Conservation (phyloP, 2,113 vertebrate genomes). For the Cranoglanis bouderius region DNA sequence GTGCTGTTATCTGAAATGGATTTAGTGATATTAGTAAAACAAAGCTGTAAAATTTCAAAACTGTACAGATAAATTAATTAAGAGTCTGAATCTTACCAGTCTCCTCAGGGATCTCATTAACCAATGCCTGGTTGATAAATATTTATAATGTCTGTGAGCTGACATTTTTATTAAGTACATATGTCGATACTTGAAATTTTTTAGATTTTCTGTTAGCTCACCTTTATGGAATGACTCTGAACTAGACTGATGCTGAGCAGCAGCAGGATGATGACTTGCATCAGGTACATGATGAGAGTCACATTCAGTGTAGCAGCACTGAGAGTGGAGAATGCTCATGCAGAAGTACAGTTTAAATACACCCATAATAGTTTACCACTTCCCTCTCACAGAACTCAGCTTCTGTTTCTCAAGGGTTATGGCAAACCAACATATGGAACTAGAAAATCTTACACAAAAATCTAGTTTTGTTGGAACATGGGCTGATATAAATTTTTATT, state of each 20-base stretch:
- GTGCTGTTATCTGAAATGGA: conserved; percentile 54
- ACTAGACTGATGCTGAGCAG: conserved; percentile 14
- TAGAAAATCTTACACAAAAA: background rate
- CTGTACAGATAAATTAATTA: background rate
- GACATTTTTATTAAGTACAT: background rate
- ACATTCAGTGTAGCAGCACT: background rate
- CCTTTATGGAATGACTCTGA: conserved; percentile 15
- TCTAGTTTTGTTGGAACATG: background rate
- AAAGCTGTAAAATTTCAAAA: background rate
- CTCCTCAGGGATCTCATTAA: conserved; percentile 4
- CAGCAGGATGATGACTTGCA: conserved; percentile 7
- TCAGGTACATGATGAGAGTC: conserved; percentile 36
- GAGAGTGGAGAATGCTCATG: background rate
- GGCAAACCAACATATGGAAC: background rate
- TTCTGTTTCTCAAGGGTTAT: background rate
- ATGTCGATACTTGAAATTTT: background rate
- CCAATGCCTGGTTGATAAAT: conserved; percentile 42
- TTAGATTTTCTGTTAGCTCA: conserved; percentile 7
- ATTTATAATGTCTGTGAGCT: background rate
- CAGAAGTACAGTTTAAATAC: conserved; percentile 31
- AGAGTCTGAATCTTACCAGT: conserved; percentile 52
- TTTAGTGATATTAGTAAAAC: background rate
- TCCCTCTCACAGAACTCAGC: background rate
- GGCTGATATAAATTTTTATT: too few species aligned
- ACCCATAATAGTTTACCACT: background rate